phyloP scores from a whole-genome alignment of 1,140 invertebrate species.

The Carcinoscorpius rotundicauda region DNA sequence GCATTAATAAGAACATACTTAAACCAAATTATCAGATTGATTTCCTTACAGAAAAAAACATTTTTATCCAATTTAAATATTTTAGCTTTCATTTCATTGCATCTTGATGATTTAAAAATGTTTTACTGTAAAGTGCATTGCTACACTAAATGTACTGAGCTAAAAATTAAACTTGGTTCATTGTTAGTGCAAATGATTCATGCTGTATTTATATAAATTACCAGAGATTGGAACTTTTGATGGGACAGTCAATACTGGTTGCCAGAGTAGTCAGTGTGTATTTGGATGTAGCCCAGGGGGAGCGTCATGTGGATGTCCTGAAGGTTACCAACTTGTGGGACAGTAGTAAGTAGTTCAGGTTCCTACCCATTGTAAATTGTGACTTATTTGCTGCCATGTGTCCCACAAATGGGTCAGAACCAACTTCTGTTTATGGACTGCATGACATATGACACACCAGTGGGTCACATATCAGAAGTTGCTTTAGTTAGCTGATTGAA shows the following conservation, averaged over 20 bases:
- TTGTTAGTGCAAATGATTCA: neutral
- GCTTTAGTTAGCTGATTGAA: neutral
- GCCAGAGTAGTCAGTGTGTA: slow-evolving; percentile 45
- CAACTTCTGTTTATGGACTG: neutral
- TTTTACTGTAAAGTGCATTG: slow-evolving; percentile 19
- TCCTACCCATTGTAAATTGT: too few relatives aligned
- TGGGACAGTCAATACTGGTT: slow-evolving; percentile 42
- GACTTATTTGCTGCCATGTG: too few relatives aligned
- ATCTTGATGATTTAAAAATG: slow-evolving; percentile 48
- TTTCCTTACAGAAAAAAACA: neutral
- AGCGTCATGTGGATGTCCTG: slow-evolving; percentile 63
- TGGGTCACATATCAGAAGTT: neutral
- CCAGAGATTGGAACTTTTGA: slow-evolving; percentile 42
- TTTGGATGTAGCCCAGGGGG: slow-evolving; percentile 56
- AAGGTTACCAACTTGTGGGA: slow-evolving; percentile 62
- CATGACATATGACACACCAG: neutral
- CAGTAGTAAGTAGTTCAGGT: slow-evolving; percentile 32
- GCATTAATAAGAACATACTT: neutral
- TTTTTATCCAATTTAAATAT: slow-evolving; percentile 4
- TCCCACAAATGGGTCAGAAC: too few relatives aligned
- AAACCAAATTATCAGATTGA: neutral
- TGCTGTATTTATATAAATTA: slow-evolving; percentile 14
- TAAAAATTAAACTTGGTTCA: slow-evolving; percentile 1
- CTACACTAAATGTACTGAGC: slow-evolving; percentile 5
- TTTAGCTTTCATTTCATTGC: neutral